Conservation (phyloP, 2,113 vertebrate species). For the Drymodes brunneopygia region DNA sequence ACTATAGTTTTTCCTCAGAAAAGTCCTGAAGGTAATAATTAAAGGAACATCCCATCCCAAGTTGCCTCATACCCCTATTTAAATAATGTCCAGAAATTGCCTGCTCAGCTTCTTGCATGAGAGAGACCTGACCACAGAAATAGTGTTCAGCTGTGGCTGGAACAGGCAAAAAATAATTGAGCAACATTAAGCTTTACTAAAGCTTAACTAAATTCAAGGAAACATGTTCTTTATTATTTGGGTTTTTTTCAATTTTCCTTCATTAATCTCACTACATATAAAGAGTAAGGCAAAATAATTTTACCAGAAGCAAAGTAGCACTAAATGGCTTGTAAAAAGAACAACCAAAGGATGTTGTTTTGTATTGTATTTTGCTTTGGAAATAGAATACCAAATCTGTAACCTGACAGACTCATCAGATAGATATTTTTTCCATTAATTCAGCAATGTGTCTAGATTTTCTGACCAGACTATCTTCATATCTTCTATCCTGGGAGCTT, state of each 20-base stretch:
- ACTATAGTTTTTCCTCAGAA: neutral
- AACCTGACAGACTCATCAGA: neutral
- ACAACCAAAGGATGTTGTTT: neutral
- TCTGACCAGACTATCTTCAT: neutral
- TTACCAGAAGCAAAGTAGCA: neutral
- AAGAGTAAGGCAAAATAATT: neutral
- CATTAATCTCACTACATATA: neutral
- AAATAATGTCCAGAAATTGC: neutral
- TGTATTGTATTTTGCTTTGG: neutral
- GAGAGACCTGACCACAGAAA: neutral
- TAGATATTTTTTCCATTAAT: neutral
- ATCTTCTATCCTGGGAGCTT: slow-evolving; percentile 10
- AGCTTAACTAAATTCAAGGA: neutral
- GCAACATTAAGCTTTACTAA: neutral
- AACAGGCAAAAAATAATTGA: neutral
- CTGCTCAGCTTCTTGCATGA: neutral
- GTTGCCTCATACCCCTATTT: neutral
- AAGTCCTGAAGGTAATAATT: neutral
- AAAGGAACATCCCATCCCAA: neutral
- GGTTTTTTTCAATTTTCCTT: neutral
- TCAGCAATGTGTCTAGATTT: neutral
- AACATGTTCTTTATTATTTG: neutral
- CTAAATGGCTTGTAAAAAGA: neutral
- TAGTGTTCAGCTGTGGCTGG: neutral
- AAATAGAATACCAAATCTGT: neutral